Conservation (phyloP, 2,113 vertebrate genomes). For the Stigmatopora argus region DNA sequence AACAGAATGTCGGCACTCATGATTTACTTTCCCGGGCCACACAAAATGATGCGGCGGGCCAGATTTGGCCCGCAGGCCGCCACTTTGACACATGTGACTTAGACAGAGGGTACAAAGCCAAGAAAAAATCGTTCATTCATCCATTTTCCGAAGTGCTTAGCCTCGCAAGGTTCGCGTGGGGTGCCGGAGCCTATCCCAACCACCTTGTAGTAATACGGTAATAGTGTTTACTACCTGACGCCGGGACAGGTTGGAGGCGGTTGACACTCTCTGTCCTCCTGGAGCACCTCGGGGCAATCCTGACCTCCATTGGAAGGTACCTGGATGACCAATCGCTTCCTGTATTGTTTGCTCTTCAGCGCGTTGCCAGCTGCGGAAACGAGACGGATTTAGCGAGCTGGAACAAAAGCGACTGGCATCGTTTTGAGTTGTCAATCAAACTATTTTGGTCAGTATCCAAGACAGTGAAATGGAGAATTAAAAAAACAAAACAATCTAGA, state of each 20-base stretch:
- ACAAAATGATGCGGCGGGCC: too few species aligned
- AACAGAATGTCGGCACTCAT: too few species aligned
- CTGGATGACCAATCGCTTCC: slow-evolving; percentile 84
- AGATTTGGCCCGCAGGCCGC: too few species aligned
- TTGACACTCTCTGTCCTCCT: slow-evolving; percentile 87
- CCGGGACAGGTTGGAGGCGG: slow-evolving; percentile 73
- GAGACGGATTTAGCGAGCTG: background rate
- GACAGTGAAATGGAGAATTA: background rate
- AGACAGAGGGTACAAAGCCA: too few species aligned
- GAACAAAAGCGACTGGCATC: background rate
- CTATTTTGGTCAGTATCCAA: background rate
- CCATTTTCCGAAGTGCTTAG: too few species aligned
- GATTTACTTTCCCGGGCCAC: too few species aligned
- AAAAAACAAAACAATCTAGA: background rate
- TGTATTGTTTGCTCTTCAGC: slow-evolving; percentile 76
- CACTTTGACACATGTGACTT: too few species aligned
- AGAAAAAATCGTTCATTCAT: too few species aligned
- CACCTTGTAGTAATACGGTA: too few species aligned
- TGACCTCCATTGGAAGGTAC: slow-evolving; percentile 83
- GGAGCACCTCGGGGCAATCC: slow-evolving; percentile 85
- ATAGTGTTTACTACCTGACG: slow-evolving; percentile 76
- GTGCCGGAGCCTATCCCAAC: too few species aligned
- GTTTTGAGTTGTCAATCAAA: background rate
- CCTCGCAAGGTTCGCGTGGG: too few species aligned
- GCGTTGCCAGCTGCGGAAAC: slow-evolving; percentile 63